These are phyloP conservation scores for Marasmarcha lunaedactyla DNA, from an alignment of 2,888 invertebrate genomes.

Conservation along the genomic window DNA sequence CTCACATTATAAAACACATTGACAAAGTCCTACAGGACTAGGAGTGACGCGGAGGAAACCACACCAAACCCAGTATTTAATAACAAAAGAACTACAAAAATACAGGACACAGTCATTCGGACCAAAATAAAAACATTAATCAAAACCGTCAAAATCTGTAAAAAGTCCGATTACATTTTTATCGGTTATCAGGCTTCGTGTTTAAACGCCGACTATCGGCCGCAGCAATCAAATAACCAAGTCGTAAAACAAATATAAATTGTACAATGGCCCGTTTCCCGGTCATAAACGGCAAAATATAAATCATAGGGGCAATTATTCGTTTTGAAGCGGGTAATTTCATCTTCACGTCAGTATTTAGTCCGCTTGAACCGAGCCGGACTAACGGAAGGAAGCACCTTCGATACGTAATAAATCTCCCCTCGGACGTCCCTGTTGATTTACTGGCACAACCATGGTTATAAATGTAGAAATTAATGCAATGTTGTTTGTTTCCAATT, in stretches of 20 bases:
- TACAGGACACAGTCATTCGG: no score
- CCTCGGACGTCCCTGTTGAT: slow-evolving; percentile 35
- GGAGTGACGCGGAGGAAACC: no score
- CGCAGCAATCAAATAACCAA: slow-evolving; percentile 11
- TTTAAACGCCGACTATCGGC: not conserved
- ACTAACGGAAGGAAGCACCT: not conserved
- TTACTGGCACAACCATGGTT: slow-evolving; percentile 20
- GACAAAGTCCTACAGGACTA: no score
- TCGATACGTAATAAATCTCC: slow-evolving; percentile 28
- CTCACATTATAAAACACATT: no score
- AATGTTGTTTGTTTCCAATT: no score
- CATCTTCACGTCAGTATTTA: slow-evolving; percentile 22
- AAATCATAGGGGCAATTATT: slow-evolving; percentile 40
- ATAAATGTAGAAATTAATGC: no score
- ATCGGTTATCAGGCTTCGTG: no score
- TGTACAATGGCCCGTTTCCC: slow-evolving; percentile 33
- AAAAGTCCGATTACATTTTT: no score
- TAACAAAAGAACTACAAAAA: no score
- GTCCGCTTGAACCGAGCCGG: not conserved
- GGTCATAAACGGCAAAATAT: slow-evolving; percentile 38
- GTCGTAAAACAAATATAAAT: slow-evolving; percentile 32
- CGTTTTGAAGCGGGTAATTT: slow-evolving; percentile 37
- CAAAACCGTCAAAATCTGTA: no score
- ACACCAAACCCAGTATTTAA: no score
- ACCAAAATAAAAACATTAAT: no score